Base-by-base conservation (phyloP, 2,888 invertebrate genomes). In the Chromoteleia sp. region DNA sequence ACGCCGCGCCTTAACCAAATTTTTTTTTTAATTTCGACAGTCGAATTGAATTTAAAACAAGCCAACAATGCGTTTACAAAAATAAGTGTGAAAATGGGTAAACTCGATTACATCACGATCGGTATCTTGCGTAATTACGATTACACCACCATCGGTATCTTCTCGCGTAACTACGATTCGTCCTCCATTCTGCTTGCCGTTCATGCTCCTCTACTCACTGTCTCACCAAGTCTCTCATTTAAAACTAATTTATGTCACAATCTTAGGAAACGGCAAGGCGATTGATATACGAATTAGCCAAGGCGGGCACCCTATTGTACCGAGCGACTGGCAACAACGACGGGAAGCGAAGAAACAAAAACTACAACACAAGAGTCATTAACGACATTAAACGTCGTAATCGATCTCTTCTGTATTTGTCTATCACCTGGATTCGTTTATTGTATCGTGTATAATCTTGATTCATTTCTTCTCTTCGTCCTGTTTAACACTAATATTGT, bases 191-290 rank as follows among this genome's bases (percentile, higher is more conserved):
- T 3, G 39, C 52, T 52, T 67, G 39, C 29, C 52, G 25, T 21
- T 15, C n/a, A 1, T 8, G 1, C 33, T 33, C 7, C 33, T 33
- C 21, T 12, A n/a, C 1, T 58, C 58, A 21, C 29, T 41, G 15
- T 17, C 5, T 48, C 50, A 45, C 33, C 36, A 29, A 30, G 8
- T 45, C 33, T 19, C 8, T 67, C 52, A 50, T 67, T 39, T n/a
- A 48, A 25, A 50, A 19, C 12, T 67, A 67, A 67, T 67, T 67
- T 67, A 67, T 67, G 65, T 52, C 65, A 33, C 30, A 63, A 52
- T 21, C 21, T 8, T 17, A 39, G 67, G 43, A 68, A 43, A 12
- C 54, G 67, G 67, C 67, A 68, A 68, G 54, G 54, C 25, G 50
- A 50, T 50, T 65, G 21, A 50, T 21, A 19, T 36, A 41, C 67